phyloP scores from a whole-genome alignment of 2,888 invertebrate species.

The Eupelmus urozonus region DNA sequence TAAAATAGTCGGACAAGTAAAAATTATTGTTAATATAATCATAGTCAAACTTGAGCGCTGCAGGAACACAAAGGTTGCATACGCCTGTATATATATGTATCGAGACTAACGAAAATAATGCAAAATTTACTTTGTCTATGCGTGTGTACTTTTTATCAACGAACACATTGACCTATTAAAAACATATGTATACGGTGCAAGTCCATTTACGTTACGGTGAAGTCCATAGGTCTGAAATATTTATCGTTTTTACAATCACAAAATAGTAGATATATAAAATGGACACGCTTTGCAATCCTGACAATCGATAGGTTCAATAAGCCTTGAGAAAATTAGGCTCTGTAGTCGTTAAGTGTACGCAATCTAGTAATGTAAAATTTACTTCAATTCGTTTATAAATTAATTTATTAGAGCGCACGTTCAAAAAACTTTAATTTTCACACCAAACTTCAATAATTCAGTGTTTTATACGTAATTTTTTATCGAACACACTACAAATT shows the following conservation, averaged over 20 bases:
- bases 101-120: conserved; percentile 24
- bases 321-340: conserved; percentile 54
- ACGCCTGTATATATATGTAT: conserved; percentile 15
- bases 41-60: conserved; percentile 57
- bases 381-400: conserved; percentile 34
- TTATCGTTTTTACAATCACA: conserved; percentile 43
- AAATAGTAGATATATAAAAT: conserved; percentile 52
- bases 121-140: conserved; percentile 9
- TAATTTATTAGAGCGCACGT: conserved; percentile 12
- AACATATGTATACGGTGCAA: conserved; percentile 37
- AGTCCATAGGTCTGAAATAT: not conserved
- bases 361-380: conserved; percentile 33
- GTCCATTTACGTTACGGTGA: conserved; percentile 37
- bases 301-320: conserved; percentile 27
- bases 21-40: conserved; percentile 27
- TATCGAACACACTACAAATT: conserved; percentile 20
- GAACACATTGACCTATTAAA: too few species aligned
- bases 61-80: conserved; percentile 57
- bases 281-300: conserved; percentile 53
- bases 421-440: conserved; percentile 26
- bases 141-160: conserved; percentile 16
- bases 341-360: conserved; percentile 8
- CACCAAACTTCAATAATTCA: conserved; percentile 35
- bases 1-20: conserved; percentile 60
- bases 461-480: conserved; percentile 7